Evolutionary conservation across 2,888 invertebrate species (phyloP).

Genomic region (Zygogramma bicolorata): DNA sequence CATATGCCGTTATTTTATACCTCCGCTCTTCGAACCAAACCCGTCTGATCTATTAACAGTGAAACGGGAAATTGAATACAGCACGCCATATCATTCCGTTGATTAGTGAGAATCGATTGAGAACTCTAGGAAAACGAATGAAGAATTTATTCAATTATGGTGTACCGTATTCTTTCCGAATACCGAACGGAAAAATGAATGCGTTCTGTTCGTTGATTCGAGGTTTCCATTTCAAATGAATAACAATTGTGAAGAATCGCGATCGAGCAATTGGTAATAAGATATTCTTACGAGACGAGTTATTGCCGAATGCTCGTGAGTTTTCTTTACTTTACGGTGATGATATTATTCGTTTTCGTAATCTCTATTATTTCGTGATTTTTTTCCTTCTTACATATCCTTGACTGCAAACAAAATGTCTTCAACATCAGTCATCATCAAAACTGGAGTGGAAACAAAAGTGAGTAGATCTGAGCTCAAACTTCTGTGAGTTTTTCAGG

Average conservation of each 20-base stretch:
- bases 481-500: no score
- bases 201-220: background rate
- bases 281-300: background rate
- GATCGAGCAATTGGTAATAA: background rate
- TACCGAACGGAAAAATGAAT: background rate
- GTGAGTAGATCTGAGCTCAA: no score
- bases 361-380: no score
- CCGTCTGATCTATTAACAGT: background rate
- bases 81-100: conserved; percentile 7
- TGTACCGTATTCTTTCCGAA: background rate
- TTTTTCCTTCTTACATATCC: no score
- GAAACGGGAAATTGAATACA: conserved; percentile 11
- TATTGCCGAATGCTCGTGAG: no score
- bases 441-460: no score
- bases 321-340: no score
- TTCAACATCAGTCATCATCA: no score
- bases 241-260: background rate
- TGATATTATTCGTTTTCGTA: no score
- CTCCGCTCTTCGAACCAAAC: background rate
- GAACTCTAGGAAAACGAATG: background rate
- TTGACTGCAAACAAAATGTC: no score
- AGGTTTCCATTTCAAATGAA: background rate
- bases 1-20: background rate
- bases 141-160: conserved; percentile 2
- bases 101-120: background rate